Evolutionary conservation across 2,113 vertebrate genomes (phyloP).

Genomic region (Elephas maximus): DNA sequence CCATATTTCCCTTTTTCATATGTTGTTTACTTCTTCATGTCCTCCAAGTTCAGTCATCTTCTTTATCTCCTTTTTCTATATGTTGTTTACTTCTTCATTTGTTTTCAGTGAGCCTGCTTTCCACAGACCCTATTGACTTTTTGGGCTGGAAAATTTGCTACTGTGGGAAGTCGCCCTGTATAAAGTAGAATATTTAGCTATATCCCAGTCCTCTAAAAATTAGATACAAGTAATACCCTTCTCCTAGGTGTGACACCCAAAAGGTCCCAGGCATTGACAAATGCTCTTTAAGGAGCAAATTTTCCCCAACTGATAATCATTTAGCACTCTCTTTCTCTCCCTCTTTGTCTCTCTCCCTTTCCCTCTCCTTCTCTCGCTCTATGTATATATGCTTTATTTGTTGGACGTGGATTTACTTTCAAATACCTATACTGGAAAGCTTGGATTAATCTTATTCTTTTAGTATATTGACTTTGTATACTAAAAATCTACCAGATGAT

Average conservation of each 20-base stretch:
- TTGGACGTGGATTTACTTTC: not conserved
- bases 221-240: not conserved
- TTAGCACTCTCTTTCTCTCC: not conserved
- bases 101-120: no score
- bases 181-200: not conserved
- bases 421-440: not conserved
- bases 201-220: not conserved
- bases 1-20: no score
- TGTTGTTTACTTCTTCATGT: no score
- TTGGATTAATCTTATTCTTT: not conserved
- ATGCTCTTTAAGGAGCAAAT: not conserved
- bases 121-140: not conserved
- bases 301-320: not conserved
- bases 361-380: not conserved
- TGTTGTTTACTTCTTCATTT: no score
- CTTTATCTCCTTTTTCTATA: no score
- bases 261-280: not conserved
- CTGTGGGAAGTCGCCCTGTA: not conserved
- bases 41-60: no score
- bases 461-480: not conserved
- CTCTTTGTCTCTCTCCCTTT: not conserved
- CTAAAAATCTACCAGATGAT: not conserved
- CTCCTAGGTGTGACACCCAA: not conserved
- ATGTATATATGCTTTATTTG: not conserved
- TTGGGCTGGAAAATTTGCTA: not conserved